A percentile compares a stretch with the other conserved stretches of the same genome.
Conservation (phyloP, 2,888 invertebrate genomes). For the Adelognathus sp. region DNA sequence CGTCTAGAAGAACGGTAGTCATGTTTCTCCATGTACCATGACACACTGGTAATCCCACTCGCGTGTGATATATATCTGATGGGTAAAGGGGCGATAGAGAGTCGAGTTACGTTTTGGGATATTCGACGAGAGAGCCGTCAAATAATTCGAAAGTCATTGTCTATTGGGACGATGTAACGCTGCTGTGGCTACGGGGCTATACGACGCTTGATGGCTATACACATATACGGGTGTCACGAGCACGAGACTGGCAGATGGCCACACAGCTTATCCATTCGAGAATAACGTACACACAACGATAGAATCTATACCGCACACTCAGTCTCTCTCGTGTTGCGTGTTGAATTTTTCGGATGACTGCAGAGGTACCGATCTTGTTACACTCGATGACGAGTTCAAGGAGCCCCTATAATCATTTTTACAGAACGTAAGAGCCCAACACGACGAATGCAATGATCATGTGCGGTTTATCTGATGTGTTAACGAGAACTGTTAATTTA, state of each 20-base stretch:
- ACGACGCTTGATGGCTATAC: no score
- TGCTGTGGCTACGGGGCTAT: slow-evolving; percentile 4
- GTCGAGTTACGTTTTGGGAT: background rate
- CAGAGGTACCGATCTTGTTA: background rate
- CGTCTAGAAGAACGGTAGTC: slow-evolving; percentile 10
- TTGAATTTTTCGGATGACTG: background rate
- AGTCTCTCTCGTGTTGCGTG: background rate
- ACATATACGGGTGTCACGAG: slow-evolving; percentile 27
- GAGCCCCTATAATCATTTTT: background rate
- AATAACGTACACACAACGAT: slow-evolving; percentile 45
- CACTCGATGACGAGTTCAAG: background rate
- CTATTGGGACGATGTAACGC: slow-evolving; percentile 33
- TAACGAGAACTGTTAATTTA: no score
- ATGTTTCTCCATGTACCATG: slow-evolving; percentile 14
- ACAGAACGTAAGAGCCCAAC: background rate
- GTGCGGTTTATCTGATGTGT: no score
- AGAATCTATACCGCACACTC: slow-evolving; percentile 38
- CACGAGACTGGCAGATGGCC: slow-evolving; percentile 59
- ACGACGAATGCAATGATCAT: no score
- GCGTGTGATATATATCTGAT: background rate
- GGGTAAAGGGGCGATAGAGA: background rate
- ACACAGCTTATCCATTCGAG: slow-evolving; percentile 54
- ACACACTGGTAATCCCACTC: background rate
- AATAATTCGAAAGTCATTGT: slow-evolving; percentile 58
- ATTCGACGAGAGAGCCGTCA: slow-evolving; percentile 14